These are phyloP conservation scores for Noctua pronuba DNA, from an alignment of 2,888 invertebrate genomes.

Conservation along the genomic window DNA sequence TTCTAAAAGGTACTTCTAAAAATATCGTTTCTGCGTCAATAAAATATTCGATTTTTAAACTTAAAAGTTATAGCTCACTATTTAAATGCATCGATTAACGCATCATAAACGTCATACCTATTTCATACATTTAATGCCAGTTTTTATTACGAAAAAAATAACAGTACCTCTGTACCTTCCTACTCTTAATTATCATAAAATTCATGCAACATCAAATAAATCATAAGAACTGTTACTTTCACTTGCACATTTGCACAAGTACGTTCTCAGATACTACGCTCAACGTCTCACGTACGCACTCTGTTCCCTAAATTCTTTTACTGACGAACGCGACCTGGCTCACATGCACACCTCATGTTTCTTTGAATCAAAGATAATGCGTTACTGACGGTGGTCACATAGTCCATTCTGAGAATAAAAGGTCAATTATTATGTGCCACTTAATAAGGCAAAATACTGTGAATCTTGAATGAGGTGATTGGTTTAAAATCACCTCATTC, in stretches of 20 bases:
- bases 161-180: too few species aligned
- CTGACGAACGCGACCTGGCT: conserved; percentile 41
- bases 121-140: neutral
- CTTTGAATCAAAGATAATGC: conserved; percentile 7
- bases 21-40: neutral
- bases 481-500: too few species aligned
- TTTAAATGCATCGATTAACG: neutral
- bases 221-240: conserved; percentile 55
- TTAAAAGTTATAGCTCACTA: neutral
- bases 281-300: conserved; percentile 59
- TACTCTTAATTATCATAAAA: conserved; percentile 1
- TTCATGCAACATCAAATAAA: conserved; percentile 5
- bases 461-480: neutral
- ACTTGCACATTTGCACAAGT: conserved; percentile 33
- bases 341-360: conserved; percentile 45
- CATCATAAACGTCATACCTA: neutral
- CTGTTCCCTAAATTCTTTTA: conserved; percentile 25
- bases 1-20: neutral
- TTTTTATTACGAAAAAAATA: neutral
- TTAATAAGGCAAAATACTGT: neutral
- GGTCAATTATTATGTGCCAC: neutral
- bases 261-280: conserved; percentile 45
- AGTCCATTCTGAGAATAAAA: conserved; percentile 16
- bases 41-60: neutral
- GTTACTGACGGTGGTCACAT: conserved; percentile 8